A percentile compares a stretch with the other conserved stretches of the same genome.
These are phyloP conservation scores for Clupea harengus DNA, from an alignment of 2,113 vertebrate genomes.

Conservation along the genomic window DNA sequence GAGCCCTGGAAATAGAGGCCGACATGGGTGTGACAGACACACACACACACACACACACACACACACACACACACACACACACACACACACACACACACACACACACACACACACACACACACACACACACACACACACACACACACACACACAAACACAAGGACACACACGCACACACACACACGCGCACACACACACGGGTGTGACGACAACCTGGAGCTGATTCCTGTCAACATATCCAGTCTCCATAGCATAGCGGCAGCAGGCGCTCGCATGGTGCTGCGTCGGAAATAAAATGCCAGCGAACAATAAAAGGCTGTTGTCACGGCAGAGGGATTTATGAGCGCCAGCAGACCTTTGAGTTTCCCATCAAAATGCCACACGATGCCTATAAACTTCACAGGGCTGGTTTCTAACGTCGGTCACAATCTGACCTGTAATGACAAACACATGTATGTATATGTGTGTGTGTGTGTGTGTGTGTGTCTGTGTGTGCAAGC, in stretches of 20 bases:
- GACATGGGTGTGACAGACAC: slow-evolving; percentile 33
- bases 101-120: no score
- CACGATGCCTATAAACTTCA: background rate
- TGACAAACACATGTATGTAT: no score
- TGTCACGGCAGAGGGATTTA: background rate
- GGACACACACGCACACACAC: no score
- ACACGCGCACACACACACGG: no score
- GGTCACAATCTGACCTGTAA: background rate
- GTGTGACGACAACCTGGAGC: slow-evolving; percentile 42
- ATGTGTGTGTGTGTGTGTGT: no score
- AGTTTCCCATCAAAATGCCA: background rate
- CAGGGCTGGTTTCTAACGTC: background rate
- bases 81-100: no score
- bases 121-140: no score
- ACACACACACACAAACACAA: no score
- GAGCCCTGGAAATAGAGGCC: slow-evolving; percentile 38
- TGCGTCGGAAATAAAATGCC: background rate
- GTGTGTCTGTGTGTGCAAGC: no score
- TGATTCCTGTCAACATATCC: slow-evolving; percentile 34
- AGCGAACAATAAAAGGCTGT: background rate
- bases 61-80: no score
- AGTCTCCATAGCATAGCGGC: background rate
- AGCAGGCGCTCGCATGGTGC: background rate
- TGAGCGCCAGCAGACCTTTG: background rate
- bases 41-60: no score